A percentile compares a stretch with the other conserved stretches of the same genome.
phyloP scores from a whole-genome alignment of 2,888 invertebrate genomes.

The Aethes cnicana region DNA sequence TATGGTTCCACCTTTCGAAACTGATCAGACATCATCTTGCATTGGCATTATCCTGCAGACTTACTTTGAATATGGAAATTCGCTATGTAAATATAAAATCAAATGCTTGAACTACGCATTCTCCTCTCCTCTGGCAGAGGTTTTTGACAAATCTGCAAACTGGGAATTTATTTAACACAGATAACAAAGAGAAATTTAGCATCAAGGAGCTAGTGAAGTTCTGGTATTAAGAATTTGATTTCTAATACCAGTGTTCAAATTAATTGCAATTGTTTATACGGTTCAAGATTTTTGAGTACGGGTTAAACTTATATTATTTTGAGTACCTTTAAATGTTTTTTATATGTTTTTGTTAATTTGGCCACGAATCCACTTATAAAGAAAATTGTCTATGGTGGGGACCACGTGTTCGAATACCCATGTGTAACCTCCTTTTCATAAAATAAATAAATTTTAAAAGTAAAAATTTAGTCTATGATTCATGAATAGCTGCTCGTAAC shows the following conservation, averaged over 20 bases:
- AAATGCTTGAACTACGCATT: slow-evolving; percentile 62
- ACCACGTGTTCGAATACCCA: slow-evolving; percentile 55
- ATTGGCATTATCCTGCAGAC: slow-evolving; percentile 78
- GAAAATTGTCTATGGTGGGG: slow-evolving; percentile 49
- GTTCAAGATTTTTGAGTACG: too few species aligned
- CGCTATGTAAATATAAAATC: slow-evolving; percentile 65
- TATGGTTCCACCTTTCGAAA: slow-evolving; percentile 96
- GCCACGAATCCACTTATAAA: neutral
- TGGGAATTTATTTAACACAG: slow-evolving; percentile 23
- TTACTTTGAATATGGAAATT: slow-evolving; percentile 62
- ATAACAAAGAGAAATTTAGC: slow-evolving; percentile 8
- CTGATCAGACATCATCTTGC: slow-evolving; percentile 96
- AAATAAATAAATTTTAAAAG: slow-evolving; percentile 55
- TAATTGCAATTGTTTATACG: too few species aligned
- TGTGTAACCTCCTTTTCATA: slow-evolving; percentile 35
- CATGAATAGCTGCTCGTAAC: slow-evolving; percentile 77
- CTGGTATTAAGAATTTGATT: slow-evolving; percentile 1
- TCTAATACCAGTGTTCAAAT: too few species aligned
- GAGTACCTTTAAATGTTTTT: too few species aligned
- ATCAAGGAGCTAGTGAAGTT: slow-evolving; percentile 22
- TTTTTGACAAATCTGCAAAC: slow-evolving; percentile 58
- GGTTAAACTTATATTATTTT: too few species aligned
- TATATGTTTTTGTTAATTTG: neutral
- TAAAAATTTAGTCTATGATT: slow-evolving; percentile 63
- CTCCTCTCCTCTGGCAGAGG: slow-evolving; percentile 42